Evolutionary conservation across 2,113 vertebrate genomes (phyloP), one percentile per base, ranked within the genome.

Genomic region (Fregata magnificens): DNA sequence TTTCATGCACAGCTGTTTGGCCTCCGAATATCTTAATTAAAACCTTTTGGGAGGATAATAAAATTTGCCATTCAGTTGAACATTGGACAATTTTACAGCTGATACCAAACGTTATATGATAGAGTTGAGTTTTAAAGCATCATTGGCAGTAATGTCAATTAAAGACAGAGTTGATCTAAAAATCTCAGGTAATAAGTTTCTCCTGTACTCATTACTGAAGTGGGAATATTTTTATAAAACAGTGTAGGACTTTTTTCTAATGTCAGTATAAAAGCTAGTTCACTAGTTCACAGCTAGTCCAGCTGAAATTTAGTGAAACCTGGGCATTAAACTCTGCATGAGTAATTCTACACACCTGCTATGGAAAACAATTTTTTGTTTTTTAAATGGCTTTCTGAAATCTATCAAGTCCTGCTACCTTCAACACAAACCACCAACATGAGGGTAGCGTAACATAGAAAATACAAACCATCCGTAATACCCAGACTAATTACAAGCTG

Each of bases 11-110:
- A 95, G 89, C 58, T 97, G 72, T 94, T 94, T 88, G 89, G 86
- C 49, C 90, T 88, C 71, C 5, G 16, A 96, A 93, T 31, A 62
- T 83, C 80, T 93, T 95, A 89, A 94, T 95, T 96, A 95, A 94
- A 95, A 89, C 34, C 32, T 96, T 95, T 91, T 61, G 45, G 62
- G 18, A 89, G 14, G 63, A 81, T 81, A 93, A 94, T 78, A 86
- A 73, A 65, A 86, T 91, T 80, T 83, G 36, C 63, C 40, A 73
- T 95, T 91, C 59, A 94, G 66, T 93, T 2, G 7, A 77, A 84
- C 28, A 62, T 0, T 84, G 83, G 63, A 73, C 62, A 86, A 81
- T 78, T 88, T 94, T 93, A 81, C 34, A 89, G 86, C 81, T 91
- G 80, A 89, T 80, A 91, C 58, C 58, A 78, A 93, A 93, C 77